Evolutionary conservation across 92 coral and sea anemone genomes (phyloP), one percentile per base, ranked within the genome.

Genomic region (Palythoa grandiflora): DNA sequence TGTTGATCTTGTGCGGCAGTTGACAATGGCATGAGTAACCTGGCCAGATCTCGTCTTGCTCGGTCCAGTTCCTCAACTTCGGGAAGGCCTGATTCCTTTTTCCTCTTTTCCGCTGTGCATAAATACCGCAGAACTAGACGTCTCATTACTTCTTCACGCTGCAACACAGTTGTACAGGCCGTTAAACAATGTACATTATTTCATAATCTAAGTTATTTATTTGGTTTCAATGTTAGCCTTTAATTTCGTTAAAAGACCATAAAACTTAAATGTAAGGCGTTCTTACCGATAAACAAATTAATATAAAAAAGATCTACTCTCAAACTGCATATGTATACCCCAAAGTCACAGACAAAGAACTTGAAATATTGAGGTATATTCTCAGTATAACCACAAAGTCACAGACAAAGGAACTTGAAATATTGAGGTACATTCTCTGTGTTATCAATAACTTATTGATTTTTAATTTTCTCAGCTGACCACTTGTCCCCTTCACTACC

Each of bases 111-210:
- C 68, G 50, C 83, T 54, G 83, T 52, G 14, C 61, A 35, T 54
- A 77, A 77, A 53, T 54, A 77, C 17, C 83, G 83, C 20, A 77
- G 20, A 21, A 77, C 83, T 19, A 77, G 68, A 48, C 68, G 51
- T 52, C 35, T 77, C 61, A 77, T 77, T 36, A 77, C 68, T 35
- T 77, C 83, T 10, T 54, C 66, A 57, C 83, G 83, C 83, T 77
- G n/a, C 44, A 77, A 77, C n/a, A 40, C 39, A 73, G 7, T 16
- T 61, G 17, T 5, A 61, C 66, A 61, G 17, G 28, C 68, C 68
- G 6, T 16, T 16, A 16, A 17, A 16, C 28, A 17, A 17, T 16
- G 9, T 3, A 17, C 21, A 15, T 61, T 9, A 1, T 6, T 16
- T 15, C 66, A 60, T 13, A 60, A 15, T 15, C 66, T 60, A n/a